A percentile compares a stretch with the other conserved stretches of the same genome.
Evolutionary conservation across 2,888 invertebrate species (phyloP).

Genomic region (Meta bourneti): DNA sequence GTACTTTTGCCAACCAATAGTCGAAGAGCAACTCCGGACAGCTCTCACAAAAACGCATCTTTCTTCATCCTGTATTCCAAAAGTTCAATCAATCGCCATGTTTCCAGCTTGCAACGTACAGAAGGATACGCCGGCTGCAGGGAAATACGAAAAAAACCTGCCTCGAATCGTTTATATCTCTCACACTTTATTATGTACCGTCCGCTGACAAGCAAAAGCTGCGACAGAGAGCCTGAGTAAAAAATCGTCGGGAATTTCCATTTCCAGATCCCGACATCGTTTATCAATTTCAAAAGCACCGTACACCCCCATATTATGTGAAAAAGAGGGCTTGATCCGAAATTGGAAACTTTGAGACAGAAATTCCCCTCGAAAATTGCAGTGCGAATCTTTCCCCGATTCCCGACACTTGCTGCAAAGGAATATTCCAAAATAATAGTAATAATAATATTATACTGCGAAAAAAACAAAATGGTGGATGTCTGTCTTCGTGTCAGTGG

Average conservation of each 20-base stretch:
- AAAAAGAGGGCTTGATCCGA: conserved; percentile 8
- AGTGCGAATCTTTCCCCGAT: not conserved
- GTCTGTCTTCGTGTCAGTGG: conserved; percentile 2
- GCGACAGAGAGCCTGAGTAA: conserved; percentile 24
- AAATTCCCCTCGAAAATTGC: conserved; percentile 9
- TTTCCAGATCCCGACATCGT: conserved; percentile 8
- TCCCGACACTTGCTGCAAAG: conserved; percentile 4
- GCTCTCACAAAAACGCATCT: not conserved
- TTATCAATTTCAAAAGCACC: conserved; percentile 37
- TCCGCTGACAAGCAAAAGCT: conserved; percentile 50
- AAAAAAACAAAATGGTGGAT: not conserved
- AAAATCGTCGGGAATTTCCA: conserved; percentile 11
- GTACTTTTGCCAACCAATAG: not conserved
- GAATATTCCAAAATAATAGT: not conserved
- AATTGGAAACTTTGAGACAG: conserved; percentile 11
- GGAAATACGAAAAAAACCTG: not conserved
- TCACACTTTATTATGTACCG: conserved; percentile 46
- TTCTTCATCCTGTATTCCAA: not conserved
- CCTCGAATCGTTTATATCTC: conserved; percentile 30
- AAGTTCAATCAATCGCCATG: not conserved
- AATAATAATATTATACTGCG: not conserved
- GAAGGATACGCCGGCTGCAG: not conserved
- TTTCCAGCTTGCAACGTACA: not conserved
- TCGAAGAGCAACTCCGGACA: not conserved
- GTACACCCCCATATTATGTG: conserved; percentile 21